Base-by-base conservation (phyloP, 2,888 invertebrate species). In the Autographa gamma region DNA sequence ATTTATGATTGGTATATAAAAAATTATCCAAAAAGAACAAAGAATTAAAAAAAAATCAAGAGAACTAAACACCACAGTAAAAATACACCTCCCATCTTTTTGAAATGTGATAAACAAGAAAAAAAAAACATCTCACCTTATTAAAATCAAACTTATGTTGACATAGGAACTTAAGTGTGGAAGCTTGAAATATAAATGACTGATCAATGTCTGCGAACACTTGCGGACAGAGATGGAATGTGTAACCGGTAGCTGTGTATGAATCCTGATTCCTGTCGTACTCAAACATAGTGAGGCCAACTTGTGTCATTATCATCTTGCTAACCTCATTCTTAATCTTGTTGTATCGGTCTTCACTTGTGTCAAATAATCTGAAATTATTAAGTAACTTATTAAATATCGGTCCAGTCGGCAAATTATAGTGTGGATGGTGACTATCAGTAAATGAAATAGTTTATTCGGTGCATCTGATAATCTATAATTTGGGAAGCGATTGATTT, bases 141-240 rank as follows among this genome's bases (percentile, higher is more conserved):
- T 98, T 97, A 87, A 98, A 98, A 92, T 98, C 96, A 90, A 97
- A 97, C 32, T 96, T 96, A 86, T 97, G 94, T 65, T 88, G 89
- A 80, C 96, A 95, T 48, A 97, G 93, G 89, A 98, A 98, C 71
- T 96, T 96, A 16, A 97, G 84, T 5, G 97, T 96, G 0, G 96
- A 96, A 0, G 97, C 96, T 93, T 97, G 97, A 85, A 97, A 97
- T 59, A 95, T 92, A 86, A 97, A 96, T 38, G 94, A 91, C 77
- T 96, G 96, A 85, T 97, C 96, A n/a, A 97, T 91, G 63, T 96
- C 95, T 0, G 96, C 96, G 88, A 97, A 96, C 0, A 96, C 89
- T 85, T 96, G 96, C 0, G 98, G 98, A 78, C 97, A 96, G 16
- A 97, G 89, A 86, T 97, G 97, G 89, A 98, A 97, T 66, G 97